Evolutionary conservation across 1,140 invertebrate genomes (phyloP).

Genomic region (Pemphigus obesinymphae): DNA sequence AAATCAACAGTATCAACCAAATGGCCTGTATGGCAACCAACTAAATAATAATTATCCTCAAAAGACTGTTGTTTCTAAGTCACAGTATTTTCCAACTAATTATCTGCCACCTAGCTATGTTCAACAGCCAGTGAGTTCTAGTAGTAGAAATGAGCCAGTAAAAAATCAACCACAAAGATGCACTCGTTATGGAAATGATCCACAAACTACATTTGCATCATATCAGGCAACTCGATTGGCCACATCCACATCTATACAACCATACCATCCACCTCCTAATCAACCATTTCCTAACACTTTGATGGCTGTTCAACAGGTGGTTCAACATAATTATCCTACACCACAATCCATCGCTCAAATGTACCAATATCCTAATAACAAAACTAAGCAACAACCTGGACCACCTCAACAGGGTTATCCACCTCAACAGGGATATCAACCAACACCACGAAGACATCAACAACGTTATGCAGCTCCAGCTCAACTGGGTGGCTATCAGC

Average conservation of each 20-base stretch:
- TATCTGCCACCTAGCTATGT: constrained; percentile 24
- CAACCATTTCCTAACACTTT: constrained; percentile 4
- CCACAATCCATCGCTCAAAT: constrained; percentile 9
- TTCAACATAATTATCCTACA: constrained; percentile 4
- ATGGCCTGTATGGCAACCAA: constrained; percentile 18
- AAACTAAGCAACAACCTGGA: constrained; percentile 11
- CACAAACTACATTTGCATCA: constrained; percentile 42
- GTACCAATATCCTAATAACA: constrained; percentile 6
- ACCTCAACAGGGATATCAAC: constrained; percentile 24
- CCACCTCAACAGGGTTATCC: constrained; percentile 5
- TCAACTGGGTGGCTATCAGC: constrained; percentile 26
- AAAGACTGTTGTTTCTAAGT: not conserved
- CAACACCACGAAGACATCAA: not conserved
- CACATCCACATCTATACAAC: constrained; percentile 43
- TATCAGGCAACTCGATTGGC: constrained; percentile 42
- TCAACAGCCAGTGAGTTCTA: constrained; percentile 38
- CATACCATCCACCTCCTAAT: constrained; percentile 34
- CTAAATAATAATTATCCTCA: constrained; percentile 21
- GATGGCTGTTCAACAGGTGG: not conserved
- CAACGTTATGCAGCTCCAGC: constrained; percentile 2
- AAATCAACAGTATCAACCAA: constrained; percentile 24
- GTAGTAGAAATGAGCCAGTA: not conserved
- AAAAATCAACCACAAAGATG: constrained; percentile 21
- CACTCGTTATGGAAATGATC: constrained; percentile 38
- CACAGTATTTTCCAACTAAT: constrained; percentile 11